phyloP scores from a whole-genome alignment of 1,140 invertebrate species.

The Ceratitis capitata region DNA sequence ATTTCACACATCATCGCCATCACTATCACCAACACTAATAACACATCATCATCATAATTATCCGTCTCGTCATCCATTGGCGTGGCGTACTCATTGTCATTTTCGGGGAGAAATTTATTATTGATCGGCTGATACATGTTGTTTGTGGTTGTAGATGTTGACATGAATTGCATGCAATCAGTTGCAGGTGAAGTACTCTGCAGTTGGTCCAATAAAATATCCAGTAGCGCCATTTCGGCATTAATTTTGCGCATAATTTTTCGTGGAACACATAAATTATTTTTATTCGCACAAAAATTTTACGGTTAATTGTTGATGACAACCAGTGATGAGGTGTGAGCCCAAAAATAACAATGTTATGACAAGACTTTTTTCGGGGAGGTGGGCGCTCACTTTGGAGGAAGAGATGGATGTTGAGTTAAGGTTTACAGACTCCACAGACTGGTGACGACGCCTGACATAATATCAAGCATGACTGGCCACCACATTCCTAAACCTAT shows the following conservation, averaged over 20 bases:
- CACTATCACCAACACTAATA: background rate
- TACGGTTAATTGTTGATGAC: background rate
- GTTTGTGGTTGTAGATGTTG: no score
- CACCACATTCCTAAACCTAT: no score
- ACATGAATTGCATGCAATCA: no score
- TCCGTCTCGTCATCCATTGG: background rate
- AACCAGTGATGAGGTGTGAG: constrained; percentile 7
- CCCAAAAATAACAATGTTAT: no score
- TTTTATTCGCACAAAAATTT: background rate
- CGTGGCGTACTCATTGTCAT: background rate
- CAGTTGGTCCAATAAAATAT: background rate
- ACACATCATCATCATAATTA: background rate
- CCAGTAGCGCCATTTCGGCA: background rate
- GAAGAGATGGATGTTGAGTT: no score
- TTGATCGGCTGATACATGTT: background rate
- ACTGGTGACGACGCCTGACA: no score
- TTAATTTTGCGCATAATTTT: constrained; percentile 3
- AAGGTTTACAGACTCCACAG: no score
- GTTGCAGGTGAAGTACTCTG: background rate
- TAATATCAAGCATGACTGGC: no score
- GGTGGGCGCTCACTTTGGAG: no score
- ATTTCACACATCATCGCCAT: constrained; percentile 3
- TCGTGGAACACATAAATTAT: constrained; percentile 17
- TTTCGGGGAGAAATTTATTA: constrained; percentile 4
- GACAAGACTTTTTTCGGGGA: no score